Evolutionary conservation across 2,888 invertebrate species (phyloP).

Genomic region (Dicranocentrus wangi): DNA sequence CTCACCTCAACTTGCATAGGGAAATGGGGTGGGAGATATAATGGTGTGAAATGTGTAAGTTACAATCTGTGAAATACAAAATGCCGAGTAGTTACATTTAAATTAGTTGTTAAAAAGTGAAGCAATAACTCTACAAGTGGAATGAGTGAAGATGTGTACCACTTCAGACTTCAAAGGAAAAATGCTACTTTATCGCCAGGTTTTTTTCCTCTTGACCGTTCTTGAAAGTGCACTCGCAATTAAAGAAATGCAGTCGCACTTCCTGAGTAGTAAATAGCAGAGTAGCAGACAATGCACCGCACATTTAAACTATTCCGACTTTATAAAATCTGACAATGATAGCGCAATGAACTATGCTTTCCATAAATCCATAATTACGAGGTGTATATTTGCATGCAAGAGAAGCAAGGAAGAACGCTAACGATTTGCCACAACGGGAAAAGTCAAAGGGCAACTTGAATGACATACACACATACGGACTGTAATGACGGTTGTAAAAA

Average conservation of each 20-base stretch:
- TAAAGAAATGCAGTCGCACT: constrained; percentile 5
- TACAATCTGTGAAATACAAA: too few species aligned
- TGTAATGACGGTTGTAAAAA: constrained; percentile 20
- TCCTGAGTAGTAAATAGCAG: too few species aligned
- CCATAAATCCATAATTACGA: too few species aligned
- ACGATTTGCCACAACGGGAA: constrained; percentile 10
- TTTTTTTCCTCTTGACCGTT: too few species aligned
- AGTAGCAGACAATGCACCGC: too few species aligned
- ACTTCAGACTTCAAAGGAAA: not conserved
- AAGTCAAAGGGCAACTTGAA: constrained; percentile 29
- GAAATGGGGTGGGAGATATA: too few species aligned
- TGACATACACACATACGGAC: constrained; percentile 13
- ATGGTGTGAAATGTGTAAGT: too few species aligned
- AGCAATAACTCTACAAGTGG: too few species aligned
- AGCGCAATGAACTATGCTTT: too few species aligned
- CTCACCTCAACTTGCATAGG: too few species aligned
- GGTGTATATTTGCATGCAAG: constrained; percentile 9
- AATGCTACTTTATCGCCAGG: not conserved
- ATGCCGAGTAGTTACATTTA: not conserved
- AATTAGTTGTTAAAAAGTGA: constrained; percentile 10
- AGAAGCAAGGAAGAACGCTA: not conserved
- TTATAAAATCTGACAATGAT: too few species aligned
- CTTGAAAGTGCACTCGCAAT: constrained; percentile 11
- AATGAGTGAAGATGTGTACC: not conserved
- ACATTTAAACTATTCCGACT: too few species aligned